phyloP scores from a whole-genome alignment of 1,140 invertebrate genomes.

The Habropoda laboriosa region DNA sequence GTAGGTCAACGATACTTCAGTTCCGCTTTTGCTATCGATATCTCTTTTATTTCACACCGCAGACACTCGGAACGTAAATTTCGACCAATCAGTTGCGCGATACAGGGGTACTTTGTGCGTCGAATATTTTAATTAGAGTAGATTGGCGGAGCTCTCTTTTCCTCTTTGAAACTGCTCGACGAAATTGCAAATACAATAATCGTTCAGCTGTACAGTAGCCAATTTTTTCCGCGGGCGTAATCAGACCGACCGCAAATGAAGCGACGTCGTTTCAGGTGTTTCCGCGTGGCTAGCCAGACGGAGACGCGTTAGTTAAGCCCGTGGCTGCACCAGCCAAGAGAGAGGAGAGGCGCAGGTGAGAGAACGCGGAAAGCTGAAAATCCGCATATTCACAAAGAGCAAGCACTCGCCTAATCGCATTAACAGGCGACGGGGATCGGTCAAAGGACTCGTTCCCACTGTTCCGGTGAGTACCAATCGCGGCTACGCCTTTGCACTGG shows the following conservation, averaged over 20 bases:
- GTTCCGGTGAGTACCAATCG: not conserved
- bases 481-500: not conserved
- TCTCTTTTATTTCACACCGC: too few relatives aligned
- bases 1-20: not conserved
- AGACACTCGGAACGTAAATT: too few relatives aligned
- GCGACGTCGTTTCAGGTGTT: slow-evolving; percentile 7
- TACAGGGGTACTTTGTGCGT: too few relatives aligned
- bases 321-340: not conserved
- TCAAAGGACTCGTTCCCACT: slow-evolving; percentile 47
- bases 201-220: not conserved
- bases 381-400: slow-evolving; percentile 57
- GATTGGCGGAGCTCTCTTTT: too few relatives aligned
- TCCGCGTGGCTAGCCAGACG: not conserved
- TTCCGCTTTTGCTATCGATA: not conserved
- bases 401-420: slow-evolving; percentile 67
- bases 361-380: slow-evolving; percentile 53
- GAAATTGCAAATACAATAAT: not conserved
- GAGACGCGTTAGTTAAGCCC: slow-evolving; percentile 17
- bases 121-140: not conserved
- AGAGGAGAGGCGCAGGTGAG: slow-evolving; percentile 26
- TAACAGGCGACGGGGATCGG: slow-evolving; percentile 54
- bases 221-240: slow-evolving; percentile 3
- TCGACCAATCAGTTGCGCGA: not conserved
- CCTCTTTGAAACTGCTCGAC: too few relatives aligned
- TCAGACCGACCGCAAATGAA: slow-evolving; percentile 1